Percentiles rank a stretch among this genome's conserved stretches.
Evolutionary conservation across 2,113 vertebrate species (phyloP).

Genomic region (Chionis minor): DNA sequence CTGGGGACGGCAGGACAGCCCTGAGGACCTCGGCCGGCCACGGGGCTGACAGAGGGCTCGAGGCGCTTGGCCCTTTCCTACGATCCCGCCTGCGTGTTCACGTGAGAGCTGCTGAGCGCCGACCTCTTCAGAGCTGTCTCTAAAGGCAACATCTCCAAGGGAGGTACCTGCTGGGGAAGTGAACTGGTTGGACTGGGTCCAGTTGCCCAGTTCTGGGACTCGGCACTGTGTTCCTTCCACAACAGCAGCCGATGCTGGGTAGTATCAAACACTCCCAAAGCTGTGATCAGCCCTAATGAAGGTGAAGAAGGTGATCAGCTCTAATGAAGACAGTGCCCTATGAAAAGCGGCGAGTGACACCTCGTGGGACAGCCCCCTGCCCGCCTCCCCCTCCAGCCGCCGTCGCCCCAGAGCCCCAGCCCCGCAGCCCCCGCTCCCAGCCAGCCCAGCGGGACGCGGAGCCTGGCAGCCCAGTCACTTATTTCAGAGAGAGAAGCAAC

Average conservation of each 20-base stretch:
- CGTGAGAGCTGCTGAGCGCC: background rate
- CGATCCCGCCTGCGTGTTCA: accelerated
- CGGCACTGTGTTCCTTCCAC: background rate
- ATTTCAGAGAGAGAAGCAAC: background rate
- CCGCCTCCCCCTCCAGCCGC: background rate
- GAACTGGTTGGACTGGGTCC: background rate
- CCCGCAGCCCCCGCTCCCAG: accelerated
- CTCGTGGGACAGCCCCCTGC: background rate
- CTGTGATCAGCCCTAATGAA: background rate
- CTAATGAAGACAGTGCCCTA: background rate
- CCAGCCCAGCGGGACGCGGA: accelerated
- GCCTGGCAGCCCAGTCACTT: background rate
- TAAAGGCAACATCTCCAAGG: background rate
- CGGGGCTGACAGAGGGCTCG: accelerated
- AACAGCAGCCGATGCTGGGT: background rate
- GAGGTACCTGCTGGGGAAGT: background rate
- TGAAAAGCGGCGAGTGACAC: background rate
- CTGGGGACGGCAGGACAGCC: background rate
- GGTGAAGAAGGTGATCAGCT: background rate
- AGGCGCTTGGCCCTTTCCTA: background rate
- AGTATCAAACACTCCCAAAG: accelerated
- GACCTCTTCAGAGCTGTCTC: background rate
- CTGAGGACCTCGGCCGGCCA: accelerated
- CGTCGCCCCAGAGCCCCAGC: background rate
- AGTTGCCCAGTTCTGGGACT: background rate